phyloP scores from a whole-genome alignment of 2,113 vertebrate species.

The Morone saxatilis region DNA sequence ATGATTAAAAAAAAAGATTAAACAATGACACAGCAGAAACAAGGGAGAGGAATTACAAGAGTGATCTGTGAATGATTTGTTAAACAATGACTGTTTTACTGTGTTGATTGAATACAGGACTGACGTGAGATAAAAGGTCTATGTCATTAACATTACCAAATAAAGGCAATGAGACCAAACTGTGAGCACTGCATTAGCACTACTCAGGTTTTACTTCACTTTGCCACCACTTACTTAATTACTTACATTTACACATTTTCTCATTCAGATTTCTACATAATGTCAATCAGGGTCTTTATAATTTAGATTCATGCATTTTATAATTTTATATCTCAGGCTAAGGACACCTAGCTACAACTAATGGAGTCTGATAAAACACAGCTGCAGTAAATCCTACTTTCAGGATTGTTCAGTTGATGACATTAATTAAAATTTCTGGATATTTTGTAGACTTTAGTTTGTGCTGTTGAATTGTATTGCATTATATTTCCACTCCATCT shows the following conservation, averaged over 20 bases:
- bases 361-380: neutral
- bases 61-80: constrained; percentile 34
- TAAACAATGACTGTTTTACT: constrained; percentile 36
- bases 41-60: neutral
- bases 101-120: constrained; percentile 1
- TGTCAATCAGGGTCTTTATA: neutral
- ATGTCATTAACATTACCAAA: neutral
- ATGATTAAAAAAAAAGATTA: constrained; percentile 23
- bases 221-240: neutral
- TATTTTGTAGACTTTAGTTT: neutral
- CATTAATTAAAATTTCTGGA: neutral
- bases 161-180: neutral
- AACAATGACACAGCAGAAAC: constrained; percentile 40
- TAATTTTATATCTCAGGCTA: neutral
- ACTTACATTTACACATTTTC: neutral
- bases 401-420: neutral
- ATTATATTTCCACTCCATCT: neutral
- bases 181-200: neutral
- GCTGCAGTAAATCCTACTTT: neutral
- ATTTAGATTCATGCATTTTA: neutral
- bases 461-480: neutral
- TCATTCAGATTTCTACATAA: neutral
- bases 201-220: neutral
- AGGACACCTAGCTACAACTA: neutral
- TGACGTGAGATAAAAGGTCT: constrained; percentile 1